phyloP scores from a whole-genome alignment of 2,888 invertebrate species.

The Syrista parreyssii region DNA sequence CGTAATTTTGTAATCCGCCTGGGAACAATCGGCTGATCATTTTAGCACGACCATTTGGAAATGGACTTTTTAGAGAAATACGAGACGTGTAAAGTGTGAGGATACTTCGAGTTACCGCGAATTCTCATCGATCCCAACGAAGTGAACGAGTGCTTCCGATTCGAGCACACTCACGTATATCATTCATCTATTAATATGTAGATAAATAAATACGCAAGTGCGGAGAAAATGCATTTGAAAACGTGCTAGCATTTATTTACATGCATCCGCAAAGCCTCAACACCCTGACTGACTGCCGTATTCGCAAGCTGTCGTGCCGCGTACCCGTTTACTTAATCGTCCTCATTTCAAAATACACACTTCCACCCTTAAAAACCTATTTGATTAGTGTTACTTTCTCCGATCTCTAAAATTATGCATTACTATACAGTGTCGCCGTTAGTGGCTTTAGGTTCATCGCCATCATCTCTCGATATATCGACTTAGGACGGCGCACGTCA shows the following conservation, averaged over 20 bases:
- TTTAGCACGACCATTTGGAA: too few relatives aligned
- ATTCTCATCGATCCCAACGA: not conserved
- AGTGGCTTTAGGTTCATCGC: slow-evolving; percentile 39
- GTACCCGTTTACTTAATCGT: slow-evolving; percentile 14
- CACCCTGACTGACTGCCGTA: slow-evolving; percentile 35
- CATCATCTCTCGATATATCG: slow-evolving; percentile 59
- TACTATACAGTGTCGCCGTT: slow-evolving; percentile 43
- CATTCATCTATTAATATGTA: not conserved
- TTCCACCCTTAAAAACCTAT: slow-evolving; percentile 10
- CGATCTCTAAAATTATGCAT: slow-evolving; percentile 24
- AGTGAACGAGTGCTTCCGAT: not conserved
- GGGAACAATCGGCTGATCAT: too few relatives aligned
- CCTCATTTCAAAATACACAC: slow-evolving; percentile 12
- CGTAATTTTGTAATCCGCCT: not conserved
- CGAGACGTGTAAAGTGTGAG: not conserved
- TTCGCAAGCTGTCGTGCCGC: slow-evolving; percentile 25
- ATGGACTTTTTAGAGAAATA: not conserved
- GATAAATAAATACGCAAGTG: not conserved
- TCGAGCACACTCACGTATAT: not conserved
- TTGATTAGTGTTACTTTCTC: slow-evolving; percentile 28
- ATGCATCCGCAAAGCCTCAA: slow-evolving; percentile 13
- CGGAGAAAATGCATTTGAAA: not conserved
- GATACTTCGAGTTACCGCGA: not conserved
- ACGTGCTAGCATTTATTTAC: slow-evolving; percentile 5
- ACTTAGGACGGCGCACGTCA: slow-evolving; percentile 41